phyloP scores from a whole-genome alignment of 2,797 vertebrate species.

The Danio albolineatus region DNA sequence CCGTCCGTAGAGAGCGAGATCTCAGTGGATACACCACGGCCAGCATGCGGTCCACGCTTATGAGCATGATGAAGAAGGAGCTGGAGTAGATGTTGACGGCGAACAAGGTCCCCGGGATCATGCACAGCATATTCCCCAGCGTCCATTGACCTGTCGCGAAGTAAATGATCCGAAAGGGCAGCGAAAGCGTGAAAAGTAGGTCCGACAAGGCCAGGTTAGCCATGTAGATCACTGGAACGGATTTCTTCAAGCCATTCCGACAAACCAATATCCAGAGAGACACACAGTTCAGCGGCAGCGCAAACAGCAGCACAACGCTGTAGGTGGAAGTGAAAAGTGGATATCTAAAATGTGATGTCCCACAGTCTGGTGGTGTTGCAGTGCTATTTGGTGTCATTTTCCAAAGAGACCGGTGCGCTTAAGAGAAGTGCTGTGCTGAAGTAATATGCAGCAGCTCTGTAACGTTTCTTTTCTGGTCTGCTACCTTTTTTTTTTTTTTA shows the following conservation, averaged over 20 bases:
- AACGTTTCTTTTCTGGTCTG: neutral
- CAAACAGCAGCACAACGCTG: slow-evolving; percentile 53
- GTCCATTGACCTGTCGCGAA: slow-evolving; percentile 38
- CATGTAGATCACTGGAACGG: slow-evolving; percentile 58
- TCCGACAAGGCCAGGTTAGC: slow-evolving; percentile 61
- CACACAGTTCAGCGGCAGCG: slow-evolving; percentile 55
- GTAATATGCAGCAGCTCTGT: neutral
- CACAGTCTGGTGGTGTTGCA: slow-evolving; percentile 28
- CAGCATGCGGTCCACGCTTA: slow-evolving; percentile 64
- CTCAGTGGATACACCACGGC: slow-evolving; percentile 62
- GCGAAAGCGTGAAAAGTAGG: slow-evolving; percentile 52
- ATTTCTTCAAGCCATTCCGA: slow-evolving; percentile 42
- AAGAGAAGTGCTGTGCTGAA: slow-evolving; percentile 11
- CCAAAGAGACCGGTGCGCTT: neutral
- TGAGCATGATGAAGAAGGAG: slow-evolving; percentile 61
- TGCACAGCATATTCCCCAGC: slow-evolving; percentile 48
- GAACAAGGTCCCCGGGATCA: slow-evolving; percentile 52
- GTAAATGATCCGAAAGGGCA: slow-evolving; percentile 61
- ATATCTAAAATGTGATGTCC: slow-evolving; percentile 43
- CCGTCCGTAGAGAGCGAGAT: slow-evolving; percentile 48
- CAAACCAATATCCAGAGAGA: slow-evolving; percentile 56
- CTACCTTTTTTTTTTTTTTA: slow-evolving; percentile 31
- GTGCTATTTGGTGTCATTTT: neutral
- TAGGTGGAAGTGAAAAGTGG: slow-evolving; percentile 57
- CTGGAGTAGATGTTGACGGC: slow-evolving; percentile 62